Base-by-base conservation (phyloP, 2,113 vertebrate species). In the Erpornis zantholeuca region DNA sequence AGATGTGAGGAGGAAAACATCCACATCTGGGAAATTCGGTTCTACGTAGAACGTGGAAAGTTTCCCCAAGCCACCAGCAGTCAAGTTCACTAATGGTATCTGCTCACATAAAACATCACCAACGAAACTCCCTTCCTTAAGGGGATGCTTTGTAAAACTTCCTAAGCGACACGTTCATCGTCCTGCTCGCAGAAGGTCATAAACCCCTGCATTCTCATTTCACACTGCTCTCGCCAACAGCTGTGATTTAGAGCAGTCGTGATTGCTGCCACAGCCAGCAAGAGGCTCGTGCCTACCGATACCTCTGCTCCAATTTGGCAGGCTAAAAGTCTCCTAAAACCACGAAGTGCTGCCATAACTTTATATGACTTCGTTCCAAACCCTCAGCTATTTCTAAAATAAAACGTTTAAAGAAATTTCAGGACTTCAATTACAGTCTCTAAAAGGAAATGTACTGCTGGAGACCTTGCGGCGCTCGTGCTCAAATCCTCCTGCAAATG, bases 281-380 rank as follows among this genome's bases (percentile, higher is more conserved):
- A 92, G 72, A 80, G 47, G 45, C 80, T 61, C 79, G 36, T 29
- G 60, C 82, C 84, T 70, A 53, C 45, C 27, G 6, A 83, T 44
- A 91, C 19, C 42, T 2, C 45, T 38, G 33, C 71, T 95, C 87
- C 73, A 76, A 90, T 96, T 96, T 94, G 70, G 90, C 96, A 96
- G 94, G 45, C 88, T 92, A 75, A 95, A 94, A 95, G 94, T 83
- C 88, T 79, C 91, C 69, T 94, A 95, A 96, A 98, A 97, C 75
- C 78, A 40, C 82, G 8, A 97, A 95, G 72, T 94, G 80, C 92
- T 11, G 2, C 95, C 96, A 82, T 97, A 97, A 97, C 88, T 97
- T 97, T 95, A 97, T 96, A 96, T 68, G 84, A 52, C 65, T 96
- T 86, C 78, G 8, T 88, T 95, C 64, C 49, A 81, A 92, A 96